Percentiles rank a stretch among this genome's conserved stretches.
Evolutionary conservation across 2,888 invertebrate species (phyloP).

Genomic region (Osmoderma eremita): DNA sequence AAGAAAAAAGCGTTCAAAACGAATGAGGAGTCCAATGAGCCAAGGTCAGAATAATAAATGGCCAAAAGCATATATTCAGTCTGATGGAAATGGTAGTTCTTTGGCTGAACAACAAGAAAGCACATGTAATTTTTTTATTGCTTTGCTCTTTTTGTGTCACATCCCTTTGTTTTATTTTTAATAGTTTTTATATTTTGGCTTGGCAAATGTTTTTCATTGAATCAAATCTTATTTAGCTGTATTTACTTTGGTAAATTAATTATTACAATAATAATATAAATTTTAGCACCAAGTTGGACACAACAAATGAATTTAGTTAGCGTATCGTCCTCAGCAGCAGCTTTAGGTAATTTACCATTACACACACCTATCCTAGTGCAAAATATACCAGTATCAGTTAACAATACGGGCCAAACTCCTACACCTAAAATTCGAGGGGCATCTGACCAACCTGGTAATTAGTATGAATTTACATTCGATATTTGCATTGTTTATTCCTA

Average conservation of each 20-base stretch:
- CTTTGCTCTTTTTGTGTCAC: background rate
- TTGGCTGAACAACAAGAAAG: conserved; percentile 29
- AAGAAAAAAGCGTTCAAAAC: conserved; percentile 47
- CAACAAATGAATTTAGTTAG: conserved; percentile 45
- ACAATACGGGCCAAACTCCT: conserved; percentile 40
- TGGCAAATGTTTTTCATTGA: background rate
- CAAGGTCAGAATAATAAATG: conserved; percentile 57
- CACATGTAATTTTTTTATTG: conserved; percentile 26
- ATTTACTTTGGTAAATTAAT: too few species aligned
- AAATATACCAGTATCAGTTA: conserved; percentile 41
- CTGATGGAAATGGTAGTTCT: conserved; percentile 48
- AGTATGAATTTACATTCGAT: background rate
- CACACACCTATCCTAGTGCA: conserved; percentile 43
- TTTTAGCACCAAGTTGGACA: conserved; percentile 39
- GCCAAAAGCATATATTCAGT: conserved; percentile 60
- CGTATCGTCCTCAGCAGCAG: conserved; percentile 41
- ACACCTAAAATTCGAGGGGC: conserved; percentile 68
- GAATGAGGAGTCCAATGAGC: conserved; percentile 61
- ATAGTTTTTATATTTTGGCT: background rate
- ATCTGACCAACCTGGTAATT: conserved; percentile 68
- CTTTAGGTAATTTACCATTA: conserved; percentile 40
- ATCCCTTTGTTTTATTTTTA: background rate
- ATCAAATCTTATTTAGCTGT: too few species aligned
- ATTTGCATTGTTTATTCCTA: background rate
- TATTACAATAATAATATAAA: conserved; percentile 1